A percentile compares a stretch with the other conserved stretches of the same genome.
Conservation (phyloP, 1,140 invertebrate genomes). For the Metopolophium dirhodum region DNA sequence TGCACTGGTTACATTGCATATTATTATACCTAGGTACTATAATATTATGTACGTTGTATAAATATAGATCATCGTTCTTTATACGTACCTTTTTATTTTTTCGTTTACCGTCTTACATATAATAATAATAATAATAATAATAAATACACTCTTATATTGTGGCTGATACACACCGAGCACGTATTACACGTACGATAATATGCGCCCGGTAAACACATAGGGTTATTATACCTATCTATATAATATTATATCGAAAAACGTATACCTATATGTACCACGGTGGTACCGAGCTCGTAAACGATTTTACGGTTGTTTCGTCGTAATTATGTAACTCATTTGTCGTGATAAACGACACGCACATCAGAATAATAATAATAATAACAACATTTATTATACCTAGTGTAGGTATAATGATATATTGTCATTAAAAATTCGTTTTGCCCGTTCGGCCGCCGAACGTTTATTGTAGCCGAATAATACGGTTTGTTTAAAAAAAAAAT, state of each 20-base stretch:
- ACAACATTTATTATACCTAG: too few relatives aligned
- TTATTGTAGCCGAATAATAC: not conserved
- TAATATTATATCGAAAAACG: not conserved
- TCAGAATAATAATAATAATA: not conserved
- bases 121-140: not conserved
- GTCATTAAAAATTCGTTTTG: slow-evolving; percentile 47
- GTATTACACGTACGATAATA: not conserved
- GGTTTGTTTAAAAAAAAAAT: not conserved
- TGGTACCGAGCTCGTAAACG: not conserved
- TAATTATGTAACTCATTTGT: slow-evolving; percentile 41
- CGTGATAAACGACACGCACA: slow-evolving; percentile 26
- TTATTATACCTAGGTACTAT: too few relatives aligned
- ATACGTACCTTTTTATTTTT: not conserved
- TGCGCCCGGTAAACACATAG: not conserved
- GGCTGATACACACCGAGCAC: not conserved
- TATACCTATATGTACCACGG: not conserved
- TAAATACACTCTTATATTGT: not conserved
- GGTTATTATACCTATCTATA: too few relatives aligned
- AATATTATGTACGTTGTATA: not conserved
- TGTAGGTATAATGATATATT: not conserved
- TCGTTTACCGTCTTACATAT: not conserved
- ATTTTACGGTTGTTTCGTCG: slow-evolving; percentile 29
- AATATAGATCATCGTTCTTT: slow-evolving; percentile 9
- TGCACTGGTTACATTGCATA: not conserved
- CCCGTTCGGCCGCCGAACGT: not conserved